A percentile compares a stretch with the other conserved stretches of the same genome.
Evolutionary conservation across 1,140 invertebrate genomes (phyloP).

Genomic region (Cryptotermes secundus): DNA sequence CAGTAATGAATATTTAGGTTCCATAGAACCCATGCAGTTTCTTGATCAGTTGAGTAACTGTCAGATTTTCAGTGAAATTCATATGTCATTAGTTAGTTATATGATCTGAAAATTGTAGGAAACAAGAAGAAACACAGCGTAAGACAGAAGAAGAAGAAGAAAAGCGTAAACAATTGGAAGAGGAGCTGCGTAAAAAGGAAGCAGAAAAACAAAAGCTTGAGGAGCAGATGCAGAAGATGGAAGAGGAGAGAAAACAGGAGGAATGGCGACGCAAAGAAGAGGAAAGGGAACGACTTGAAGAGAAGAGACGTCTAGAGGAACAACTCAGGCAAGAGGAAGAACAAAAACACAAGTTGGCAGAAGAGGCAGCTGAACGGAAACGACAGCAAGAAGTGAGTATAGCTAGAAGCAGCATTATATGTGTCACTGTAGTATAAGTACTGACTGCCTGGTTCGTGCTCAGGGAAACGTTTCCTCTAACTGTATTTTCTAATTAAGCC

Average conservation of each 20-base stretch:
- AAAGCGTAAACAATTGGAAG: slow-evolving; percentile 36
- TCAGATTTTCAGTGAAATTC: background rate
- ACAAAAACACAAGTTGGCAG: slow-evolving; percentile 39
- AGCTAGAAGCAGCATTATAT: too few species aligned
- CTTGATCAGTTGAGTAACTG: too few species aligned
- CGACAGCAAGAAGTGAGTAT: slow-evolving; percentile 22
- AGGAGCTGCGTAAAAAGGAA: slow-evolving; percentile 34
- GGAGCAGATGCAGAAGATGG: slow-evolving; percentile 50
- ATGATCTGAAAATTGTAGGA: slow-evolving; percentile 39
- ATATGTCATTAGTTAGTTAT: too few species aligned
- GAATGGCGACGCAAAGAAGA: slow-evolving; percentile 46
- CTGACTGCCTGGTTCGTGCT: too few species aligned
- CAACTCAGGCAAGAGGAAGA: slow-evolving; percentile 43
- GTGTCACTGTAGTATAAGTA: too few species aligned
- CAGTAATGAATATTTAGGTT: too few species aligned
- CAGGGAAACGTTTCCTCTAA: too few species aligned
- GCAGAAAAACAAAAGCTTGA: slow-evolving; percentile 35
- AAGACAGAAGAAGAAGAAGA: slow-evolving; percentile 36
- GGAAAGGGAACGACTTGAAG: slow-evolving; percentile 47
- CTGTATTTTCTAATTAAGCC: too few species aligned
- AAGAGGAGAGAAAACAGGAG: slow-evolving; percentile 50
- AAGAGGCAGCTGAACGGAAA: slow-evolving; percentile 14
- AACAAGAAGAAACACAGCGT: slow-evolving; percentile 48
- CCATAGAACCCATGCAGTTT: too few species aligned
- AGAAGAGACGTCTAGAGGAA: slow-evolving; percentile 49